Conservation (phyloP, 53 echinoderm and acorn worm genomes). For the Zoroaster sp. region DNA sequence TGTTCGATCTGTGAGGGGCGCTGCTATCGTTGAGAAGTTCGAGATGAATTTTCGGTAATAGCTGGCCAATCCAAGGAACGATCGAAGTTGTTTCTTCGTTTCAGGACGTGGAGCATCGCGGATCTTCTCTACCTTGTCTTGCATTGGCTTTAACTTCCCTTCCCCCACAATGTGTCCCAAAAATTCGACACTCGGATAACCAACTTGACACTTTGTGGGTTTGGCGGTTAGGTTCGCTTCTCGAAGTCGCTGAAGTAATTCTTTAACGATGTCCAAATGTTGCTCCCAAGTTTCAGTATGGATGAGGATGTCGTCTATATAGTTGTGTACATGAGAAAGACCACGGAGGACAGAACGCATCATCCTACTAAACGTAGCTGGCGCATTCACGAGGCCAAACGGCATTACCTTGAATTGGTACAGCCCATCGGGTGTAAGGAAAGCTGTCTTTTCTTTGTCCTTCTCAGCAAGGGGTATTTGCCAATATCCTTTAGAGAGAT, state of each 20-base stretch:
- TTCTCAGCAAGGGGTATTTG: no score
- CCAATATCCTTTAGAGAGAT: conserved; percentile 35
- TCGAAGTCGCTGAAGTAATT: conserved; percentile 52
- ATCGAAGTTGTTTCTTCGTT: conserved; percentile 69
- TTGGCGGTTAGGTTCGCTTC: conserved; percentile 42
- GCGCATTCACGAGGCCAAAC: no score
- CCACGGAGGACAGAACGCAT: conserved; percentile 46
- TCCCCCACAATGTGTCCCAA: conserved; percentile 52
- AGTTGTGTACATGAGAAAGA: conserved; percentile 4
- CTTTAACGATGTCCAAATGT: conserved; percentile 46
- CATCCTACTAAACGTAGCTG: conserved; percentile 40
- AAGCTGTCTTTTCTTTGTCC: conserved; percentile 4
- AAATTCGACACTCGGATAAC: no score
- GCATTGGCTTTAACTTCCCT: conserved; percentile 50
- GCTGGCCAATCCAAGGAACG: conserved; percentile 63
- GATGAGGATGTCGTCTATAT: no score
- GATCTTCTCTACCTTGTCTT: conserved; percentile 48
- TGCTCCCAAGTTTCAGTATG: conserved; percentile 66
- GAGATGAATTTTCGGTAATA: conserved; percentile 66
- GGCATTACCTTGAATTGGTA: no score
- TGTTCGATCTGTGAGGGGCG: conserved; percentile 70
- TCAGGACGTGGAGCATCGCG: conserved; percentile 40
- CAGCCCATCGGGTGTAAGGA: conserved; percentile 53
- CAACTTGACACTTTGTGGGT: conserved; percentile 65
- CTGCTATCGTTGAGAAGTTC: conserved; percentile 56